Conservation (phyloP, 2,888 invertebrate genomes). For the Bugulina stolonifera region DNA sequence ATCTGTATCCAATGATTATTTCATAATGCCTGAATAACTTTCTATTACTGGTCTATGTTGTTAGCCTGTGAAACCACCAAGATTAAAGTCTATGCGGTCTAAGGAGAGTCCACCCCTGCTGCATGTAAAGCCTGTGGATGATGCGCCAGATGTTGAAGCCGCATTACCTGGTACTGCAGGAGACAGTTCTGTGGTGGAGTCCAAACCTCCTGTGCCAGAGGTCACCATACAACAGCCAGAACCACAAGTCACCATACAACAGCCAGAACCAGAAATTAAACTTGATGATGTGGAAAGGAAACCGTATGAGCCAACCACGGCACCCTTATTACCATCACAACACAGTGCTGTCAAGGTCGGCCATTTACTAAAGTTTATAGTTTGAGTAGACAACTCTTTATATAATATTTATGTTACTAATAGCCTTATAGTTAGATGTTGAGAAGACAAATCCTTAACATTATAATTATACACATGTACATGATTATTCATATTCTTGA, state of each 20-base stretch:
- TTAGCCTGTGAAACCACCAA: slow-evolving; percentile 15
- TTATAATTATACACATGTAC: no score
- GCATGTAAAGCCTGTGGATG: no score
- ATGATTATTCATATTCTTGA: no score
- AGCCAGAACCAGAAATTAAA: no score
- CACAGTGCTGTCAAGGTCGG: neutral
- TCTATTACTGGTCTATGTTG: no score
- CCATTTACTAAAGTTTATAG: no score
- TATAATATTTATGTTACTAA: no score
- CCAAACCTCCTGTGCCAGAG: neutral
- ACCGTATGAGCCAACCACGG: neutral
- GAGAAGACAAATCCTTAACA: no score
- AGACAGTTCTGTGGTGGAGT: neutral
- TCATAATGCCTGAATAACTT: no score
- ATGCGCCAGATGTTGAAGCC: neutral
- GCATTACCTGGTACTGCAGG: neutral
- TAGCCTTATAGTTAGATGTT: no score
- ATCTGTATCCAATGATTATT: no score
- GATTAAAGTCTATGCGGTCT: slow-evolving; percentile 17
- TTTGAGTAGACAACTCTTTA: no score
- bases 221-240: neutral
- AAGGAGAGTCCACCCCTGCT: slow-evolving; percentile 6
- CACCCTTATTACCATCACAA: neutral
- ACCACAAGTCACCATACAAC: neutral
- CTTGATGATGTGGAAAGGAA: neutral